Percentiles rank a stretch among this genome's conserved stretches.
Conservation (phyloP, 1,140 invertebrate genomes). For the Drosophila eugracilis region DNA sequence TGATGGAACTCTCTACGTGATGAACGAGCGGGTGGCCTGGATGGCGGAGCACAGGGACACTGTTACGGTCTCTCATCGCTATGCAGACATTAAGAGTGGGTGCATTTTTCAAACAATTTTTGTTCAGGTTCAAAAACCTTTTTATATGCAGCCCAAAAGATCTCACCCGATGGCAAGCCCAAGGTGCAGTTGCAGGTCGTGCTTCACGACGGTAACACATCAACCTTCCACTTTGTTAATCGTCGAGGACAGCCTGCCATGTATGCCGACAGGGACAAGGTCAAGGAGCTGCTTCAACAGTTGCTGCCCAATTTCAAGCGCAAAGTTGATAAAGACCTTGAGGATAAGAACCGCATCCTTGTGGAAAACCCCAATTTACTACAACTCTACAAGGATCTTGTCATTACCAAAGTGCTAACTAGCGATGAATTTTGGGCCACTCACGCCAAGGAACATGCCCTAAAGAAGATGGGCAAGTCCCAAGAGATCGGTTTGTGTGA, state of each 20-base stretch:
- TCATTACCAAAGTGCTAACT: conserved; percentile 96
- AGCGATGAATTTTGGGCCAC: conserved; percentile 98
- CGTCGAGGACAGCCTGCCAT: conserved; percentile 92
- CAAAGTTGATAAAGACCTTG: conserved; percentile 96
- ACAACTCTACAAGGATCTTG: conserved; percentile 96
- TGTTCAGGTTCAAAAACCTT: neutral
- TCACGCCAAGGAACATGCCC: conserved; percentile 92
- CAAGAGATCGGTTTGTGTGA: conserved; percentile 92
- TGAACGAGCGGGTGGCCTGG: conserved; percentile 97
- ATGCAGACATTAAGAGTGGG: conserved; percentile 97
- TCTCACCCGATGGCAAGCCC: conserved; percentile 98
- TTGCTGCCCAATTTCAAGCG: conserved; percentile 97
- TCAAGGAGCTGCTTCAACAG: conserved; percentile 96
- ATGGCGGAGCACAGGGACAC: conserved; percentile 96
- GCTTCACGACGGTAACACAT: conserved; percentile 95
- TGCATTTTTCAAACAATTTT: neutral
- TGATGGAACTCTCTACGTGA: conserved; percentile 97
- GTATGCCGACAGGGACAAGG: conserved; percentile 95
- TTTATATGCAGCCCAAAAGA: conserved; percentile 94
- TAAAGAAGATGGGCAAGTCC: conserved; percentile 89
- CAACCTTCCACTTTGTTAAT: conserved; percentile 99
- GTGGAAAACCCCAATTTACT: conserved; percentile 93
- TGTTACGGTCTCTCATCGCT: conserved; percentile 96
- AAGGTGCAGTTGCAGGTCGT: conserved; percentile 99
- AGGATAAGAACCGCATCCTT: conserved; percentile 95